Evolutionary conservation across 1,140 invertebrate species (phyloP).

Genomic region (Ectropis grisescens): DNA sequence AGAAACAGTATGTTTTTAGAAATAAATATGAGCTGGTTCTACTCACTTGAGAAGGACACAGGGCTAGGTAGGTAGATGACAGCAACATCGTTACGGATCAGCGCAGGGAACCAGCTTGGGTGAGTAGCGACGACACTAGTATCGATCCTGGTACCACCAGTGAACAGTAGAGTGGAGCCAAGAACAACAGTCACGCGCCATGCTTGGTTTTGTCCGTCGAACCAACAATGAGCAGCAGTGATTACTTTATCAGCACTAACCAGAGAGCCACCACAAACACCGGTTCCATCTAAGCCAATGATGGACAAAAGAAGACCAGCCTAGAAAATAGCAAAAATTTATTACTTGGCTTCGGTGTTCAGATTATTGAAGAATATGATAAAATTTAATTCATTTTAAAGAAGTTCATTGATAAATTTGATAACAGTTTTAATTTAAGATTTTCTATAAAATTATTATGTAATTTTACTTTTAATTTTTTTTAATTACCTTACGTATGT

Average conservation of each 20-base stretch:
- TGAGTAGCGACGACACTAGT: conserved; percentile 18
- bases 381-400: too few species aligned
- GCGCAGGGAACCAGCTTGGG: conserved; percentile 11
- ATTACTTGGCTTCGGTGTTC: too few species aligned
- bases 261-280: conserved; percentile 22
- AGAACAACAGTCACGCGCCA: conserved; percentile 17
- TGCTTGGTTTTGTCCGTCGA: conserved; percentile 16
- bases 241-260: conserved; percentile 10
- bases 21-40: not conserved
- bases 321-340: conserved; percentile 5
- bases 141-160: conserved; percentile 13
- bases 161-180: conserved; percentile 16
- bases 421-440: too few species aligned
- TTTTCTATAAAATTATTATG: too few species aligned
- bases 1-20: too few species aligned
- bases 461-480: too few species aligned
- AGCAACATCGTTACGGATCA: conserved; percentile 27
- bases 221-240: conserved; percentile 32
- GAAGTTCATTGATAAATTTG: too few species aligned
- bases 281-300: conserved; percentile 6
- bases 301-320: conserved; percentile 18
- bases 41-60: conserved; percentile 32
- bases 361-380: too few species aligned
- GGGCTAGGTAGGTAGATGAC: conserved; percentile 26
- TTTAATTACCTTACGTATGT: too few species aligned